A percentile compares a stretch with the other conserved stretches of the same genome.
Conservation (phyloP, 2,888 invertebrate genomes). For the Galerucella nymphaeae region DNA sequence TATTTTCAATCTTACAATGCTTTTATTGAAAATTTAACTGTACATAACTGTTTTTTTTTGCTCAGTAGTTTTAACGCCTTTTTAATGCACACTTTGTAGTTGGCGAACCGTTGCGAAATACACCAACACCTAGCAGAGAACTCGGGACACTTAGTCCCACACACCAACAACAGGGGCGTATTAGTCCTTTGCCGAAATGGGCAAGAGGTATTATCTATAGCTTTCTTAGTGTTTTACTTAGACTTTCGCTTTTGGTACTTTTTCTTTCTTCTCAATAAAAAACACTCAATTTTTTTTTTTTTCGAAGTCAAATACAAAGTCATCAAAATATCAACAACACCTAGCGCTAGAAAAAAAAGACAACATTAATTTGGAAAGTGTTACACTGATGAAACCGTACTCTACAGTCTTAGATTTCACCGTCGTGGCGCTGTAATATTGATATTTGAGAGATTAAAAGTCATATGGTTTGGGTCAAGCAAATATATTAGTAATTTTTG, state of each 20-base stretch:
- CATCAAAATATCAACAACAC: background rate
- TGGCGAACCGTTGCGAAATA: conserved; percentile 68
- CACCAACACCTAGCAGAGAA: conserved; percentile 65
- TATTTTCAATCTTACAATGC: conserved; percentile 32
- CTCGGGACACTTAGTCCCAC: conserved; percentile 65
- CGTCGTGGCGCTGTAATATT: too few relatives aligned
- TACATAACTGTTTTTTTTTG: conserved; percentile 34
- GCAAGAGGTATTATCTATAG: conserved; percentile 68
- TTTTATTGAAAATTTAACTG: conserved; percentile 35
- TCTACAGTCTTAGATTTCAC: too few relatives aligned
- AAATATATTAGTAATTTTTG: too few relatives aligned
- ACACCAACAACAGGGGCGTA: conserved; percentile 62
- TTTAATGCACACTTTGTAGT: conserved; percentile 62
- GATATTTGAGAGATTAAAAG: too few relatives aligned
- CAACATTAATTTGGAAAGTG: too few relatives aligned
- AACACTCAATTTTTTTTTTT: conserved; percentile 27
- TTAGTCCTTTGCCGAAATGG: conserved; percentile 71
- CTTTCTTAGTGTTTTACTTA: conserved; percentile 7
- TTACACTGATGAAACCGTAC: too few relatives aligned
- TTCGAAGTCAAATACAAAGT: background rate
- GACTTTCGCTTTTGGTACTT: conserved; percentile 14
- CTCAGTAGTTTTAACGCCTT: conserved; percentile 47
- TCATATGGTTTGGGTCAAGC: too few relatives aligned
- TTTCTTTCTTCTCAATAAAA: background rate
- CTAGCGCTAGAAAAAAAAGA: background rate